Conservation (phyloP, 2,113 vertebrate species). For the Microtus montanus region DNA sequence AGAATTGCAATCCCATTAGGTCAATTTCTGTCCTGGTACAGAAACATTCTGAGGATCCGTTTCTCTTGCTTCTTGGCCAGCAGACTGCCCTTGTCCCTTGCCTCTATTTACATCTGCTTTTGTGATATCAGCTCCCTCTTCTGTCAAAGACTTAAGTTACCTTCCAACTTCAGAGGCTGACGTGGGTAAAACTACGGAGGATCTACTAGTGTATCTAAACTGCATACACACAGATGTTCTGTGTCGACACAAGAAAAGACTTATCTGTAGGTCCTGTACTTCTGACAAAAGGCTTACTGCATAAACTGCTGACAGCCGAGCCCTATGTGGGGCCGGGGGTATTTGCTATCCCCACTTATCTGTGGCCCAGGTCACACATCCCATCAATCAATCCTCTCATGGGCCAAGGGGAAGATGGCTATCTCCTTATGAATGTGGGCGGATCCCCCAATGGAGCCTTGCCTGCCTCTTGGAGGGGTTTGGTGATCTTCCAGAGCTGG, state of each 20-base stretch:
- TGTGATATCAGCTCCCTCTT: not conserved
- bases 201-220: not conserved
- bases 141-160: not conserved
- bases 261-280: not conserved
- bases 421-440: not conserved
- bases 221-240: not conserved
- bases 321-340: not conserved
- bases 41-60: not conserved
- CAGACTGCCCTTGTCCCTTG: not conserved
- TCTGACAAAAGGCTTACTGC: not conserved
- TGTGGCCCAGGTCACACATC: not conserved
- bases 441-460: not conserved
- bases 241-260: not conserved
- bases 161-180: not conserved
- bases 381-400: not conserved
- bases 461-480: not conserved
- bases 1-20: not conserved
- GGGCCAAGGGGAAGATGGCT: not conserved
- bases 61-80: not conserved
- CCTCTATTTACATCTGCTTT: not conserved
- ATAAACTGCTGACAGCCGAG: not conserved
- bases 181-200: not conserved
- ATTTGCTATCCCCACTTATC: not conserved
- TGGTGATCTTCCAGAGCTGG: not conserved
- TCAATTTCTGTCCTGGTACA: not conserved